A percentile compares a stretch with the other conserved stretches of the same genome.
These are phyloP conservation scores for Pogonocherus hispidulus DNA, from an alignment of 2,888 invertebrate species.

Conservation along the genomic window DNA sequence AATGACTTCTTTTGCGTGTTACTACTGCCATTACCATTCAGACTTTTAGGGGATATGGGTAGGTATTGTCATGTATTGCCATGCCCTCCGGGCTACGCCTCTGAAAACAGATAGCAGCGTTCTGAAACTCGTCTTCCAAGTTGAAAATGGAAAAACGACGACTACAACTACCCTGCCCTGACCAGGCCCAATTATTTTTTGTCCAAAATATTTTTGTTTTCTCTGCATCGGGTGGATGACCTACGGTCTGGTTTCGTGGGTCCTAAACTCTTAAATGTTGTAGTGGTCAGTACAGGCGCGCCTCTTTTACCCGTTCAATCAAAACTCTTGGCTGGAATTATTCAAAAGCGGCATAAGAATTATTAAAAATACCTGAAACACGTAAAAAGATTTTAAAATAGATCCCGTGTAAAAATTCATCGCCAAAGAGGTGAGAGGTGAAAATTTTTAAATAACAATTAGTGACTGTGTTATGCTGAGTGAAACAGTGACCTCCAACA, in stretches of 20 bases:
- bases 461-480: slow-evolving; percentile 24
- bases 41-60: too few relatives aligned
- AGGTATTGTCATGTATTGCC: too few relatives aligned
- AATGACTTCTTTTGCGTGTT: too few relatives aligned
- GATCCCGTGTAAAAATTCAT: slow-evolving; percentile 8
- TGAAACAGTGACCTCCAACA: slow-evolving; percentile 34
- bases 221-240: slow-evolving; percentile 61
- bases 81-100: too few relatives aligned
- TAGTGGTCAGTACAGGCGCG: slow-evolving; percentile 64
- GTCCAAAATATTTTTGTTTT: slow-evolving; percentile 54
- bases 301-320: slow-evolving; percentile 25
- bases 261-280: slow-evolving; percentile 67
- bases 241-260: slow-evolving; percentile 59
- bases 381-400: slow-evolving; percentile 24
- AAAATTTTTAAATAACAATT: slow-evolving; percentile 46
- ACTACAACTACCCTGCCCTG: slow-evolving; percentile 58
- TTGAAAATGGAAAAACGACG: background rate
- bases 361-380: background rate
- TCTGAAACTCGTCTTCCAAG: background rate
- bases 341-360: background rate
- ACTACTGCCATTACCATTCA: too few relatives aligned
- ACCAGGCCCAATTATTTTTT: slow-evolving; percentile 66
- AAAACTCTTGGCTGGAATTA: slow-evolving; percentile 3
- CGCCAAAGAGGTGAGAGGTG: slow-evolving; percentile 38
- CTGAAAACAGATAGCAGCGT: background rate